Evolutionary conservation across 2,797 vertebrate species (phyloP).

Genomic region (Anisognathus igniventris): DNA sequence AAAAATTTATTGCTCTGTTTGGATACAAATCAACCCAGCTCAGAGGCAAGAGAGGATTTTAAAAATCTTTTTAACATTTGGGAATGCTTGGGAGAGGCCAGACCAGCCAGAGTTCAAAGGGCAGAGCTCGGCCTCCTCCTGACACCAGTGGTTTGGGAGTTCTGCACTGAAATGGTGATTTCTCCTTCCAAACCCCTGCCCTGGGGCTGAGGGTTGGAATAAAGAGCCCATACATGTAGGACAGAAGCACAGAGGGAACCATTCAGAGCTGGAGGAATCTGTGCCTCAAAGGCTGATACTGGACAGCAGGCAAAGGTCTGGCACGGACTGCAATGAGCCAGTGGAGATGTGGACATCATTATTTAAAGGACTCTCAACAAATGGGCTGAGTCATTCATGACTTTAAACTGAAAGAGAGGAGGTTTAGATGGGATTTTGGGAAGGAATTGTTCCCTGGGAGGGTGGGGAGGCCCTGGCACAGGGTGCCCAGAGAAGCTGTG

Average conservation of each 20-base stretch:
- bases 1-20: not conserved
- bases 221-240: not conserved
- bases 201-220: not conserved
- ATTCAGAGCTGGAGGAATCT: conserved; percentile 10
- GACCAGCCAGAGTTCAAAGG: not conserved
- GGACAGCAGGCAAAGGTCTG: not conserved
- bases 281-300: not conserved
- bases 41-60: not conserved
- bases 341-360: not conserved
- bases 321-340: not conserved
- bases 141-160: not conserved
- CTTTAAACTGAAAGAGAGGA: not conserved
- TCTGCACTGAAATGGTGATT: not conserved
- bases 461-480: not conserved
- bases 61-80: not conserved
- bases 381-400: not conserved
- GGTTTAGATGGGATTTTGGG: not conserved
- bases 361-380: not conserved
- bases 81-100: not conserved
- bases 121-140: not conserved
- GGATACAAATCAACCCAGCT: not conserved
- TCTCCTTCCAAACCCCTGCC: not conserved
- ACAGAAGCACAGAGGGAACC: not conserved
- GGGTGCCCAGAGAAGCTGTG: not conserved
- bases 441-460: not conserved